Evolutionary conservation across 2,888 invertebrate species (phyloP).

Genomic region (Penaeus monodon): DNA sequence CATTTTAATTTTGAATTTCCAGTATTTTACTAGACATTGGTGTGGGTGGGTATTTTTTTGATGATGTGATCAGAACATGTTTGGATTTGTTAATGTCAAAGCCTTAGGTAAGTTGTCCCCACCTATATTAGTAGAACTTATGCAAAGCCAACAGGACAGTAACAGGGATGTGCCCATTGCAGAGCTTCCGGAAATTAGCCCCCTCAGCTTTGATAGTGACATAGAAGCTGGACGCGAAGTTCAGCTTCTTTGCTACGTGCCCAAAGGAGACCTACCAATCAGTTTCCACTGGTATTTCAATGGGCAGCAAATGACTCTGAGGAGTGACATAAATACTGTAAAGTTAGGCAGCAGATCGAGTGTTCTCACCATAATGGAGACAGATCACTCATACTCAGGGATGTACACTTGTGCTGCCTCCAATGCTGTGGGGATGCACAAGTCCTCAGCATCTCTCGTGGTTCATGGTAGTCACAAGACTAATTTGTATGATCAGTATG

Average conservation of each 20-base stretch:
- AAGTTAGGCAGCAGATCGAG: slow-evolving; percentile 65
- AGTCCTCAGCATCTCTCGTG: slow-evolving; percentile 65
- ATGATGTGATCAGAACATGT: too few species aligned
- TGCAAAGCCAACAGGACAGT: too few species aligned
- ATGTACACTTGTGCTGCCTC: slow-evolving; percentile 67
- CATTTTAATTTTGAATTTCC: too few species aligned
- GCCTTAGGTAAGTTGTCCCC: too few species aligned
- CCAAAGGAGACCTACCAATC: slow-evolving; percentile 70
- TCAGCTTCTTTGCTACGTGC: slow-evolving; percentile 78
- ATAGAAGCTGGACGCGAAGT: slow-evolving; percentile 80
- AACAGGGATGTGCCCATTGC: background rate
- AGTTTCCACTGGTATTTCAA: slow-evolving; percentile 70
- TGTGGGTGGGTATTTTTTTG: too few species aligned
- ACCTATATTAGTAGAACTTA: too few species aligned
- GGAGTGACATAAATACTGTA: slow-evolving; percentile 64
- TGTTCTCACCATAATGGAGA: slow-evolving; percentile 66
- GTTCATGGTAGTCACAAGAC: slow-evolving; percentile 66
- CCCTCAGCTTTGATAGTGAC: slow-evolving; percentile 65
- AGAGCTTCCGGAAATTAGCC: slow-evolving; percentile 64
- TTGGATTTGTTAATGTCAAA: too few species aligned
- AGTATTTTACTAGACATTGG: too few species aligned
- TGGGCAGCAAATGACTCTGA: slow-evolving; percentile 68
- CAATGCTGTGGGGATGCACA: slow-evolving; percentile 66
- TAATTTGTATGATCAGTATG: background rate
- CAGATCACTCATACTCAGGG: slow-evolving; percentile 66